Evolutionary conservation across 2,797 vertebrate species (phyloP).

Genomic region (Odontamblyopus lacepedii): DNA sequence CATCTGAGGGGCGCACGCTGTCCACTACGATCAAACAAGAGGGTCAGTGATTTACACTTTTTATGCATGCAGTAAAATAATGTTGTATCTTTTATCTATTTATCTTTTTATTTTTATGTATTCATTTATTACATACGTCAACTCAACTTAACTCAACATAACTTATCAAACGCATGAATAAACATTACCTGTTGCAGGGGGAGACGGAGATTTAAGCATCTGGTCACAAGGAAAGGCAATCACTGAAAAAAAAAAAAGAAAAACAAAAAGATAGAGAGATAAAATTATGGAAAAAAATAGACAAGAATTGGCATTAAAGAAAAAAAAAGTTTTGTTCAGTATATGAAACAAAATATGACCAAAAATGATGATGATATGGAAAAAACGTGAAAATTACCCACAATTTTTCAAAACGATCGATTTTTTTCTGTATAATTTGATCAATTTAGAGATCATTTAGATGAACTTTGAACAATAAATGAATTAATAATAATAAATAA

Average conservation of each 20-base stretch:
- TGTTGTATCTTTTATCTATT: not conserved
- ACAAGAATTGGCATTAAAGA: too few species aligned
- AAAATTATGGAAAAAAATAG: too few species aligned
- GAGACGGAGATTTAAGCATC: constrained; percentile 38
- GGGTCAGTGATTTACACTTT: not conserved
- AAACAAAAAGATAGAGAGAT: not conserved
- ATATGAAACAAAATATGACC: too few species aligned
- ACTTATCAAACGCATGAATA: not conserved
- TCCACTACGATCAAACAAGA: constrained; percentile 44
- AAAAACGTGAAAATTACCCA: too few species aligned
- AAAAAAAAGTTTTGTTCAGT: too few species aligned
- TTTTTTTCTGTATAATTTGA: too few species aligned
- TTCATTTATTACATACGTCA: not conserved
- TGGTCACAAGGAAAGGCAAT: constrained; percentile 41
- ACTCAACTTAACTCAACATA: not conserved
- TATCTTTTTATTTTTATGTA: not conserved
- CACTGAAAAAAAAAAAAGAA: constrained; percentile 32
- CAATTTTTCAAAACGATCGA: too few species aligned
- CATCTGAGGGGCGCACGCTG: constrained; percentile 59
- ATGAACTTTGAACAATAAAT: not conserved
- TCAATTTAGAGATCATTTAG: too few species aligned
- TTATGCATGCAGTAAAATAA: not conserved
- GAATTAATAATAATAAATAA: not conserved
- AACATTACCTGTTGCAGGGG: constrained; percentile 59
- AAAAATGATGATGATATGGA: too few species aligned